These are phyloP conservation scores for Tauraco erythrolophus DNA, from an alignment of 2,113 vertebrate species.

Conservation along the genomic window DNA sequence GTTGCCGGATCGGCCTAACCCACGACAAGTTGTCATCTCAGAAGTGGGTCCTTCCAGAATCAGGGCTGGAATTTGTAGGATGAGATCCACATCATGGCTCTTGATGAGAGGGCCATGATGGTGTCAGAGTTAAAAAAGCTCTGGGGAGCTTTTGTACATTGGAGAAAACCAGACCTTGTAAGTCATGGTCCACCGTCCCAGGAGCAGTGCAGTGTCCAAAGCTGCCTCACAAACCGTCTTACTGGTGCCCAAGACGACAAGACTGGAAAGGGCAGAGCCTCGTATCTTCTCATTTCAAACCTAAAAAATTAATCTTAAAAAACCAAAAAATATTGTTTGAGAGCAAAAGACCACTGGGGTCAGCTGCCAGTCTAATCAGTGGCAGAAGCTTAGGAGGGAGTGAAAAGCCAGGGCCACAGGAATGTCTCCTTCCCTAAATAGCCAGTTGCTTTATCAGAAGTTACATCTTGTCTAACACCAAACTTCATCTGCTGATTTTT, in stretches of 20 bases:
- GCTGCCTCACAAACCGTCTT: background rate
- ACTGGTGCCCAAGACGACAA: background rate
- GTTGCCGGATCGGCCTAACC: too few species aligned
- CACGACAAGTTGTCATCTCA: too few species aligned
- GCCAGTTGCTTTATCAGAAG: background rate
- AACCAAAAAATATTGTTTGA: background rate
- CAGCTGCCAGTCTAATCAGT: background rate
- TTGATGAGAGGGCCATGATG: background rate
- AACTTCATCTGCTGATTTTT: background rate
- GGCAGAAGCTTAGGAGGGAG: background rate
- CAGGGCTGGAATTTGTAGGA: background rate
- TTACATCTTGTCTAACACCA: background rate
- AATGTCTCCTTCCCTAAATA: background rate
- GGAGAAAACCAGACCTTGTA: background rate
- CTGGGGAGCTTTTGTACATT: background rate
- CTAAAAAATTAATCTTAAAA: background rate
- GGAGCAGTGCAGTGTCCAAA: background rate
- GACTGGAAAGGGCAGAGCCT: background rate
- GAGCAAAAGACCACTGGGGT: background rate
- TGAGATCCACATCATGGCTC: background rate
- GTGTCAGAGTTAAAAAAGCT: background rate
- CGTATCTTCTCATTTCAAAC: background rate
- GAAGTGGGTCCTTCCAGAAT: background rate
- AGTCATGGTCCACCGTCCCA: background rate
- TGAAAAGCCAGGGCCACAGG: accelerated